These are phyloP conservation scores for Octopus sinensis DNA, from an alignment of 1,140 invertebrate species.

Conservation along the genomic window DNA sequence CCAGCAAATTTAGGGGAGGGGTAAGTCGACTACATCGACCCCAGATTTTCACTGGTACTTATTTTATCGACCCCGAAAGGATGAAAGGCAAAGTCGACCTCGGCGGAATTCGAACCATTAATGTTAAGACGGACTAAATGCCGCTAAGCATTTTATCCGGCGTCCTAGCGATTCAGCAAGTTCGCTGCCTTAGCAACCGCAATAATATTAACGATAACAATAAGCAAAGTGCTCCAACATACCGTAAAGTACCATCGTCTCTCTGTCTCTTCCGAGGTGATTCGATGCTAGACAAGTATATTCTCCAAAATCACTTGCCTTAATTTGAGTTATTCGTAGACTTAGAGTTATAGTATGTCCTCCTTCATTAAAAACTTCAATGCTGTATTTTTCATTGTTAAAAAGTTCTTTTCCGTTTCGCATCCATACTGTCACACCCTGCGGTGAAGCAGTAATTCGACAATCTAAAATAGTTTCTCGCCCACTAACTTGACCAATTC, in stretches of 20 bases:
- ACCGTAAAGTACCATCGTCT: constrained; percentile 82
- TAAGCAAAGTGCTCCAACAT: constrained; percentile 51
- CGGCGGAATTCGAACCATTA: too few species aligned
- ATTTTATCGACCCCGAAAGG: too few species aligned
- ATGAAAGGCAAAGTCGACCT: too few species aligned
- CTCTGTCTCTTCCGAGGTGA: constrained; percentile 79
- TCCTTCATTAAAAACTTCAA: constrained; percentile 70
- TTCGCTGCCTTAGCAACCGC: too few species aligned
- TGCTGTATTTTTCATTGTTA: constrained; percentile 65
- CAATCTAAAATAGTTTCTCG: constrained; percentile 70
- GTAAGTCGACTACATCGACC: too few species aligned
- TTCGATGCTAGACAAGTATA: constrained; percentile 90
- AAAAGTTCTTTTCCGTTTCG: constrained; percentile 66
- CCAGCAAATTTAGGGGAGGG: too few species aligned
- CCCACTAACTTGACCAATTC: constrained; percentile 41
- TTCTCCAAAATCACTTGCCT: constrained; percentile 75
- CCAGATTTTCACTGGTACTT: too few species aligned
- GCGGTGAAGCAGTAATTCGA: constrained; percentile 83
- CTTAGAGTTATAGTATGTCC: constrained; percentile 81
- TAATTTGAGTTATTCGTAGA: constrained; percentile 76
- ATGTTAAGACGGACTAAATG: too few species aligned
- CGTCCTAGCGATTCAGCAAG: too few species aligned
- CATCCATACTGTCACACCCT: constrained; percentile 83
- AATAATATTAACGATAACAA: too few species aligned
- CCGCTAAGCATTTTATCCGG: too few species aligned